Conservation (phyloP, 2,113 vertebrate genomes). For the Sceloporus tristichus region DNA sequence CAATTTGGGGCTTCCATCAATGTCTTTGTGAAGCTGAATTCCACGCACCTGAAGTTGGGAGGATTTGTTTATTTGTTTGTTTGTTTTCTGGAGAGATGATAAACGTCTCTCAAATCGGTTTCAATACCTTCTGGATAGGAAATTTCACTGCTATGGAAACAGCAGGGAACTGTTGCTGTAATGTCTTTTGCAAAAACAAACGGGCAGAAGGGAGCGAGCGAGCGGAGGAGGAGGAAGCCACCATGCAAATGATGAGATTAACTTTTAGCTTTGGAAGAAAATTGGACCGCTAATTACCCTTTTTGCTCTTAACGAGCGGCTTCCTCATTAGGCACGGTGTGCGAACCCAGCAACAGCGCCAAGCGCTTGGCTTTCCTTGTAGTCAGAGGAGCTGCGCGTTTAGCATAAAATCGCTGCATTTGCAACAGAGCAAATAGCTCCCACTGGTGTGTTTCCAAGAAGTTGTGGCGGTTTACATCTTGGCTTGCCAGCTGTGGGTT, state of each 20-base stretch:
- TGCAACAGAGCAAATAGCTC: conserved; percentile 10
- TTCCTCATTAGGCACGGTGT: conserved; percentile 16
- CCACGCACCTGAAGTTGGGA: neutral
- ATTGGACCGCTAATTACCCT: conserved; percentile 28
- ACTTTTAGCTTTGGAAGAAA: conserved; percentile 39
- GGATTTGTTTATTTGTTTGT: neutral
- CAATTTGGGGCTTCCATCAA: neutral
- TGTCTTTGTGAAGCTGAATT: neutral
- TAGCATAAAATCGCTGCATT: conserved; percentile 21
- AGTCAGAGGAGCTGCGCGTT: neutral
- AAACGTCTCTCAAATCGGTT: conserved; percentile 64
- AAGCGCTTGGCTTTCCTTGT: conserved; percentile 49
- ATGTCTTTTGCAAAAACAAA: conserved; percentile 68
- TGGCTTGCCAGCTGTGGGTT: neutral
- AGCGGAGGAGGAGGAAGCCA: neutral
- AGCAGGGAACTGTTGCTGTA: conserved; percentile 69
- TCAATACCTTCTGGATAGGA: conserved; percentile 22
- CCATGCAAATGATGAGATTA: conserved; percentile 29
- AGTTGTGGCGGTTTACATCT: neutral
- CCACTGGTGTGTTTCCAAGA: conserved; percentile 18
- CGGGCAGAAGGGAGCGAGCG: neutral
- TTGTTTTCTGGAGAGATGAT: conserved; percentile 45
- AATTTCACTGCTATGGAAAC: conserved; percentile 45
- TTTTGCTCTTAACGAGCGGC: conserved; percentile 21
- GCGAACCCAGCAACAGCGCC: conserved; percentile 33